Evolutionary conservation across 1,140 invertebrate genomes (phyloP), one percentile per base, ranked within the genome.

Genomic region (Steinernema feltiae): DNA sequence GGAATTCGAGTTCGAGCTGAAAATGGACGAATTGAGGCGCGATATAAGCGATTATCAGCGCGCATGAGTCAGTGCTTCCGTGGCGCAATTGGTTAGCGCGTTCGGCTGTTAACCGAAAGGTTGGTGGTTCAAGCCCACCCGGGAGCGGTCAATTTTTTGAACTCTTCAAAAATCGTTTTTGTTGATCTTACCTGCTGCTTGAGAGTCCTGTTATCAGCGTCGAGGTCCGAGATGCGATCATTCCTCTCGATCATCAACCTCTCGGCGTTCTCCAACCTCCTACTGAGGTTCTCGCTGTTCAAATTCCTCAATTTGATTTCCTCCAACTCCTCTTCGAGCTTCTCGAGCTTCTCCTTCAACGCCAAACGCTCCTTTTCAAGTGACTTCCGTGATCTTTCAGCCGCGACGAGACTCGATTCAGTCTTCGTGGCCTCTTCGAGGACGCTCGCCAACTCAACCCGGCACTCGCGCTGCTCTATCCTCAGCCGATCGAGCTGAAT

Each of bases 1-100:
- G 69, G n/a, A 74, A 70, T 32, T 80, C 79, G 30, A 80, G 32
- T 1, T 80, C 79, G 2, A 80, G 27, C 48, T 76, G n/a, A n/a
- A n/a, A n/a, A n/a, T n/a, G n/a, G n/a, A n/a, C n/a, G n/a, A n/a
- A n/a, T n/a, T n/a, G n/a, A n/a, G n/a, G n/a, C n/a, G n/a, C n/a
- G n/a, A n/a, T n/a, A n/a, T n/a, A n/a, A n/a, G n/a, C n/a, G n/a
- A n/a, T n/a, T n/a, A n/a, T n/a, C n/a, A n/a, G n/a, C n/a, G n/a
- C n/a, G n/a, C n/a, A n/a, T n/a, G n/a, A n/a, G n/a, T n/a, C n/a
- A n/a, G n/a, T n/a, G n/a, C n/a, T n/a, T n/a, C n/a, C n/a, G n/a
- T n/a, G n/a, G n/a, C n/a, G n/a, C n/a, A n/a, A n/a, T n/a, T n/a
- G n/a, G n/a, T n/a, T n/a, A n/a, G n/a, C n/a, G n/a, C n/a, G n/a